Percentiles rank a stretch among this genome's conserved stretches.
Conservation (phyloP, 2,888 invertebrate genomes). For the Clitarchus hookeri region DNA sequence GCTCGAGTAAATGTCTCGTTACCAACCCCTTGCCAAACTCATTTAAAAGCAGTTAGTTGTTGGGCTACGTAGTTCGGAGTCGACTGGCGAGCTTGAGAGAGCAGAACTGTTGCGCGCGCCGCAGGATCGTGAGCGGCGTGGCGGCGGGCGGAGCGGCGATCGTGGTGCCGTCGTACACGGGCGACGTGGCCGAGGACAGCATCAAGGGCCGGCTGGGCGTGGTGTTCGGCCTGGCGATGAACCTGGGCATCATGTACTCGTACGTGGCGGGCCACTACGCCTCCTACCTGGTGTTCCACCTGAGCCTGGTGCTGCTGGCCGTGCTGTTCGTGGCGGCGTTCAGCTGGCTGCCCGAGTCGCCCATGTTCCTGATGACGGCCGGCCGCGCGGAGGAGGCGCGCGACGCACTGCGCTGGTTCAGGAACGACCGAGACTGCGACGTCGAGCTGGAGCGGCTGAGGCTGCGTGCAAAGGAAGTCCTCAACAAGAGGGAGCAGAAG, state of each 20-base stretch:
- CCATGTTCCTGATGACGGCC: not conserved
- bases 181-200: slow-evolving; percentile 16
- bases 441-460: not conserved
- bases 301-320: not conserved
- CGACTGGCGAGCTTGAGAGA: too few species aligned
- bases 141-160: not conserved
- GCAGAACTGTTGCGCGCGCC: slow-evolving; percentile 36
- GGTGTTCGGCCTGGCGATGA: slow-evolving; percentile 61
- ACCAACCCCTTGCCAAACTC: too few species aligned
- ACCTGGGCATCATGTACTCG: slow-evolving; percentile 63
- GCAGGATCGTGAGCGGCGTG: not conserved
- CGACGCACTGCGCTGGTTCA: not conserved
- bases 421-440: not conserved
- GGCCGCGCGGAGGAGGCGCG: not conserved
- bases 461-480: not conserved
- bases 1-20: too few species aligned
- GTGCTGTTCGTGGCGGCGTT: not conserved
- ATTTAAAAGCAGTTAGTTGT: too few species aligned
- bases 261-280: slow-evolving; percentile 65
- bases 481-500: not conserved
- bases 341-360: not conserved
- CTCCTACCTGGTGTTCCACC: slow-evolving; percentile 49
- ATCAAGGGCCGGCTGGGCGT: slow-evolving; percentile 65
- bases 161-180: not conserved
- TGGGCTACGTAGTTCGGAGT: too few species aligned